Evolutionary conservation across 1,140 invertebrate genomes (phyloP), one percentile per base, ranked within the genome.

Genomic region (Dolichoris vasculosae): DNA sequence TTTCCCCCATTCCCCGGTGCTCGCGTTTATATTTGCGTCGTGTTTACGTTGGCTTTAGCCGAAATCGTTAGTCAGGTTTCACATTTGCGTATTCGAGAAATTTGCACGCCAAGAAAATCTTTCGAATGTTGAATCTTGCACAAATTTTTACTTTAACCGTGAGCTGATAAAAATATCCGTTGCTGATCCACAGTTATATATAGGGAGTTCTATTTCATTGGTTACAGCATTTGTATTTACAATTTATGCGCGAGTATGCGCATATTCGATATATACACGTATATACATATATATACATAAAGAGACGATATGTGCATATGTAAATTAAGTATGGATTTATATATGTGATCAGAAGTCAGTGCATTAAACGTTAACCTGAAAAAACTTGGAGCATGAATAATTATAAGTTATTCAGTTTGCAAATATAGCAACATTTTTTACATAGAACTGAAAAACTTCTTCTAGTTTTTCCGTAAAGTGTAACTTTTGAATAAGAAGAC

Each of bases 91-190:
- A 79, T 63, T 63, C 48, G 2, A 20, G 30, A 51, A 48, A 76
- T 51, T 20, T 46, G 15, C 67, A 69, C 67, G 67, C n/a, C 67
- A 20, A 69, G 30, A 69, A 9, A 69, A 69, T 23, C 1, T 38
- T 20, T 20, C 20, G 32, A 59, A 35, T 40, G 15, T 38, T 38
- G 35, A 69, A 17, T 38, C 67, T 38, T 4, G 35, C 13, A 38
- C 67, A 38, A 38, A 38, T 73, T 43, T 38, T 43, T 43, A 38
- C 40, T n/a, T 73, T 6, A n/a, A 26, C 38, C 32, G 23, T 15
- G 32, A 4, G 35, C 43, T 73, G 32, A 73, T 73, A 73, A 73
- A 73, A 73, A 43, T 73, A 73, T 73, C 69, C 38, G 43, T 73
- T 13, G 69, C 69, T 43, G 69, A 43, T 73, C n/a, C 69, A n/a